Evolutionary conservation across 2,797 vertebrate genomes (phyloP).

Genomic region (Dromococcyx pavoninus): DNA sequence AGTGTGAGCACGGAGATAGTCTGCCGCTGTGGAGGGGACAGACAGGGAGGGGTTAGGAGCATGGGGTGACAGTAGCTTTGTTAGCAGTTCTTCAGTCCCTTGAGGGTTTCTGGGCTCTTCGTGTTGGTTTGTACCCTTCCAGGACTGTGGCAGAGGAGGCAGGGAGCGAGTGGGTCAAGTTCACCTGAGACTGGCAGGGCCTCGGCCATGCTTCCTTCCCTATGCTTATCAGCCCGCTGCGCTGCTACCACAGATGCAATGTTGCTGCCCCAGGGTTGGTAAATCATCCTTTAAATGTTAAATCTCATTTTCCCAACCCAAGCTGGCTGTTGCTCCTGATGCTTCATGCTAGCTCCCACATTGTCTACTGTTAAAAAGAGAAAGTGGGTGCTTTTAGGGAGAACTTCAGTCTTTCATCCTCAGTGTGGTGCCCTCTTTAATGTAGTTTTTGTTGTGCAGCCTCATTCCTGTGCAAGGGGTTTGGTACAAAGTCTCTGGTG

Average conservation of each 20-base stretch:
- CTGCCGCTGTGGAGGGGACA: neutral
- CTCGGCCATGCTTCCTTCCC: fast-evolving
- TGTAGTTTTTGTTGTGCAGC: neutral
- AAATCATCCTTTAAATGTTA: neutral
- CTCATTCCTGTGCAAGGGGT: neutral
- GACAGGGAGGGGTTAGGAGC: neutral
- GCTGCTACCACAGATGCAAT: fast-evolving
- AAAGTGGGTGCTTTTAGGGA: neutral
- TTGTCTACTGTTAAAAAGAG: neutral
- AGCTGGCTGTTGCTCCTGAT: neutral
- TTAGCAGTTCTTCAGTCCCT: neutral
- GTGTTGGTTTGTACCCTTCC: neutral
- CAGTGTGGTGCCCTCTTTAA: neutral
- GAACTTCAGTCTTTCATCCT: neutral
- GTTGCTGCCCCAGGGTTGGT: neutral
- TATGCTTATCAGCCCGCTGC: fast-evolving
- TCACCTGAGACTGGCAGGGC: too few relatives aligned
- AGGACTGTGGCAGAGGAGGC: fast-evolving
- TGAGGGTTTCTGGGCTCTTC: fast-evolving
- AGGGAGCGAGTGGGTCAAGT: neutral
- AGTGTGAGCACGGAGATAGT: neutral
- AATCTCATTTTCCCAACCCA: too few relatives aligned
- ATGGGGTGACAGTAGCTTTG: neutral
- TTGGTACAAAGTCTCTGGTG: neutral
- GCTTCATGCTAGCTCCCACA: neutral